These are phyloP conservation scores for Caenorhabditis plicata DNA, from an alignment of 2,888 invertebrate species.

Conservation along the genomic window DNA sequence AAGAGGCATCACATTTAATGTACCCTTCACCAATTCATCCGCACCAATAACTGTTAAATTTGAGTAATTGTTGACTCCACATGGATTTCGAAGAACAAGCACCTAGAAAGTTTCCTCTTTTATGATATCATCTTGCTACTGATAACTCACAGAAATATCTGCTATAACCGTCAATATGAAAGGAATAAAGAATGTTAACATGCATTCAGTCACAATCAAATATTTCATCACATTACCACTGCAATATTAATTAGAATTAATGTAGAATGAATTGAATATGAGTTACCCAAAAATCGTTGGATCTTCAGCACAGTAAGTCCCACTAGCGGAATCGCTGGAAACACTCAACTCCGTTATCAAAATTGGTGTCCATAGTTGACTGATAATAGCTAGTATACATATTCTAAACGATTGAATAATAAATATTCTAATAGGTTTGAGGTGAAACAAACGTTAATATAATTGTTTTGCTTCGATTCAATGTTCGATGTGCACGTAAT, in stretches of 20 bases:
- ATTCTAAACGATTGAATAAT: slow-evolving; percentile 16
- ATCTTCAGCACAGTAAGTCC: slow-evolving; percentile 36
- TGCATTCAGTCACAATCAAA: slow-evolving; percentile 39
- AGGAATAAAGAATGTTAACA: slow-evolving; percentile 43
- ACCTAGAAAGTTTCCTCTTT: too few relatives aligned
- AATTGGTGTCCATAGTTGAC: slow-evolving; percentile 43
- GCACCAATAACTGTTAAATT: slow-evolving; percentile 19
- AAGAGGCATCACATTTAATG: too few relatives aligned
- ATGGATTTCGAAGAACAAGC: slow-evolving; percentile 26
- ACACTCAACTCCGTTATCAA: slow-evolving; percentile 37
- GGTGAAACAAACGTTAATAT: slow-evolving; percentile 11
- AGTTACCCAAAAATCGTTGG: slow-evolving; percentile 13
- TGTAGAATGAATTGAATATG: neutral
- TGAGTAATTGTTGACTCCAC: slow-evolving; percentile 4
- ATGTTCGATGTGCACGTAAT: slow-evolving; percentile 9
- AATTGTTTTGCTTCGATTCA: slow-evolving; percentile 13
- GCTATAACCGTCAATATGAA: slow-evolving; percentile 40
- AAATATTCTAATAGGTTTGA: neutral
- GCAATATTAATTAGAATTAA: slow-evolving; percentile 2
- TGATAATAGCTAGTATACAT: slow-evolving; percentile 29
- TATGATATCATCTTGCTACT: too few relatives aligned
- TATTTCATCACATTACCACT: slow-evolving; percentile 26
- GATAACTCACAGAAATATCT: slow-evolving; percentile 45
- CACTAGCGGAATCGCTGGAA: slow-evolving; percentile 19
- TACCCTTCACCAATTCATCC: slow-evolving; percentile 21